Evolutionary conservation across 2,888 invertebrate species (phyloP), one percentile per base, ranked within the genome.

Genomic region (Argyresthia albistria): DNA sequence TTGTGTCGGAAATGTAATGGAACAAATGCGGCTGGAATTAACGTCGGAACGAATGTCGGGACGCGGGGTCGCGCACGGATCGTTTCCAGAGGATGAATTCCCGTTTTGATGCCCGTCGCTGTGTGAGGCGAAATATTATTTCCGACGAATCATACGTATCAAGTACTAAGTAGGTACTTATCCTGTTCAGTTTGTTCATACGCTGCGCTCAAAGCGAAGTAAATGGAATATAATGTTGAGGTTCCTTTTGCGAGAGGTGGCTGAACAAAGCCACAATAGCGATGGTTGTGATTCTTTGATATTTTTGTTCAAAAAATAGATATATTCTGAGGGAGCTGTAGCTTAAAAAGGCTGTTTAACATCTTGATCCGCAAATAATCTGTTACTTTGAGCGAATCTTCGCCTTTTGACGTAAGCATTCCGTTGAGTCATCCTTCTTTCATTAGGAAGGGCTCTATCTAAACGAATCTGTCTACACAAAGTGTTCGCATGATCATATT

Each of bases 1-100:
- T 86, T 86, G 80, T 84, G 86, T 86, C 83, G 86, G 86, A 86
- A 87, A 87, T 87, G 86, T 87, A 87, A 87, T 84, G 86, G 86
- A 87, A 87, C 86, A 87, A 86, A 87, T 86, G 86, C 86, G 86
- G 80, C 83, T 76, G 82, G 84, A 86, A 87, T 87, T 87, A 87
- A 78, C 86, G 86, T 83, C 76, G 73, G 70, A 80, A 84, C 80
- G 83, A 86, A 84, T 87, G 84, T 86, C 76, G 80, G 78, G 71
- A 74, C 81, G 76, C 77, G 83, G 82, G 80, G 37, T 51, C 52
- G 48, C 42, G 39, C 35, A 12, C 42, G 50, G 79, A 82, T 87
- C 84, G 84, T 83, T 87, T 87, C 86, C 84, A 79, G 82, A 71
- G 75, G 77, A 86, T 84, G 84, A 80, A 80, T 86, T 78, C 25